Evolutionary conservation across 2,797 vertebrate species (phyloP).

Genomic region (Sebastes taczanowskii): DNA sequence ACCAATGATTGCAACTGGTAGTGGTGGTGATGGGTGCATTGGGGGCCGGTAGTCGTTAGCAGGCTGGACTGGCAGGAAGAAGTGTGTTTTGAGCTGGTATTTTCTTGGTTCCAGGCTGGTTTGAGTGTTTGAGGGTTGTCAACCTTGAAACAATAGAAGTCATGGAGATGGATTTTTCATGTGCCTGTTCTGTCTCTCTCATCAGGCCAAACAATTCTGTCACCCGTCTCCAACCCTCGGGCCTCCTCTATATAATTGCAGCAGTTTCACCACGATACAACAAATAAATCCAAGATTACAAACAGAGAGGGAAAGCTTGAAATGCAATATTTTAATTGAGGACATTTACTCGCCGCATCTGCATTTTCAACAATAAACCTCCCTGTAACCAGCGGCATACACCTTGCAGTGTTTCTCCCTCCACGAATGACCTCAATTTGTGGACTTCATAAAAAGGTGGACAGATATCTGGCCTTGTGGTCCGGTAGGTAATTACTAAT

Average conservation of each 20-base stretch:
- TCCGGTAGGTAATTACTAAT: constrained; percentile 78
- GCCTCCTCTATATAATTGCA: constrained; percentile 64
- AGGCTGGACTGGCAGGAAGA: background rate
- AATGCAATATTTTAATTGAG: constrained; percentile 73
- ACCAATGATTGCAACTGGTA: constrained; percentile 43
- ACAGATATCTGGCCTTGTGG: constrained; percentile 64
- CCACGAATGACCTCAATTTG: constrained; percentile 75
- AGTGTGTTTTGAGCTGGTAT: background rate
- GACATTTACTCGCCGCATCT: constrained; percentile 60
- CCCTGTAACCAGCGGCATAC: constrained; percentile 31
- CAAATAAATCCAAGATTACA: constrained; percentile 55
- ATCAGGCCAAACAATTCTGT: constrained; percentile 47
- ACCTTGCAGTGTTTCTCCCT: constrained; percentile 57
- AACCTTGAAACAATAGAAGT: constrained; percentile 33
- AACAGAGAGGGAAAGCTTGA: constrained; percentile 37
- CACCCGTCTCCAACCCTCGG: constrained; percentile 44
- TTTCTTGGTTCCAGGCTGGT: background rate
- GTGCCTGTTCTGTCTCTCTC: constrained; percentile 36
- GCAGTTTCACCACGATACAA: constrained; percentile 54
- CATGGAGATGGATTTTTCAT: constrained; percentile 38
- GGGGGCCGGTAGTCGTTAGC: background rate
- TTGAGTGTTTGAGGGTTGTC: constrained; percentile 5
- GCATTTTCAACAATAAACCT: constrained; percentile 64
- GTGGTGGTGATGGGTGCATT: background rate
- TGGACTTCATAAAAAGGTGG: constrained; percentile 75